Conservation (phyloP, 2,888 invertebrate species). For the Ectemnius lituratus region DNA sequence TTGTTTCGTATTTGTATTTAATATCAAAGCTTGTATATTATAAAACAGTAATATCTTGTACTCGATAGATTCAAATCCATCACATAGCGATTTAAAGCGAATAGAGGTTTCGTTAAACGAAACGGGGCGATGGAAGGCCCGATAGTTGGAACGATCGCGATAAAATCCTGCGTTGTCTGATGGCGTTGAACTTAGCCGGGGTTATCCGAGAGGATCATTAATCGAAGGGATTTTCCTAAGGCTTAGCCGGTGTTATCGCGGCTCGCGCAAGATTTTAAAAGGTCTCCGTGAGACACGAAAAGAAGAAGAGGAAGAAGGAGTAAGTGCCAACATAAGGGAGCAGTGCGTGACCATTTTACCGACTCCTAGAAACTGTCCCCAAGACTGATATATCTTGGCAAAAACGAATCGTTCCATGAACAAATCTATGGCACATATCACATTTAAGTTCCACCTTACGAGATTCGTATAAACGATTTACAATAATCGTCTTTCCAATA, state of each 20-base stretch:
- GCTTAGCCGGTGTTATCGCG: slow-evolving; percentile 46
- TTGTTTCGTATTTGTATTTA: no score
- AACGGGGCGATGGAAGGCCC: slow-evolving; percentile 2
- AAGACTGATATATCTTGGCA: slow-evolving; percentile 1
- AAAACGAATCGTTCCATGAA: background rate
- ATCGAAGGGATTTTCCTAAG: slow-evolving; percentile 53
- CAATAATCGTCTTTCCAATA: no score
- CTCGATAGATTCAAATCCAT: no score
- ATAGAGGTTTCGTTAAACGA: background rate
- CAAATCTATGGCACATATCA: no score
- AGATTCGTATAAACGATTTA: no score
- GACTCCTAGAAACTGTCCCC: background rate
- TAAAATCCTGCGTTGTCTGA: slow-evolving; percentile 27
- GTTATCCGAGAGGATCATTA: slow-evolving; percentile 57
- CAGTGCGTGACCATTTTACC: slow-evolving; percentile 36
- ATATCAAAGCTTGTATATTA: no score
- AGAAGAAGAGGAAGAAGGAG: slow-evolving; percentile 24
- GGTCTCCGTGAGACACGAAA: slow-evolving; percentile 14
- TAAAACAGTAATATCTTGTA: no score
- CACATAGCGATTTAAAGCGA: no score
- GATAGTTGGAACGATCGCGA: slow-evolving; percentile 10
- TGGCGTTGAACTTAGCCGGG: slow-evolving; percentile 43
- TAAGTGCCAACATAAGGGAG: slow-evolving; percentile 39
- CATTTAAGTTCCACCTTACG: no score
- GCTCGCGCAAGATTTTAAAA: slow-evolving; percentile 38